These are phyloP conservation scores for Drosophila burlai DNA, from an alignment of 1,140 invertebrate genomes.

Conservation along the genomic window DNA sequence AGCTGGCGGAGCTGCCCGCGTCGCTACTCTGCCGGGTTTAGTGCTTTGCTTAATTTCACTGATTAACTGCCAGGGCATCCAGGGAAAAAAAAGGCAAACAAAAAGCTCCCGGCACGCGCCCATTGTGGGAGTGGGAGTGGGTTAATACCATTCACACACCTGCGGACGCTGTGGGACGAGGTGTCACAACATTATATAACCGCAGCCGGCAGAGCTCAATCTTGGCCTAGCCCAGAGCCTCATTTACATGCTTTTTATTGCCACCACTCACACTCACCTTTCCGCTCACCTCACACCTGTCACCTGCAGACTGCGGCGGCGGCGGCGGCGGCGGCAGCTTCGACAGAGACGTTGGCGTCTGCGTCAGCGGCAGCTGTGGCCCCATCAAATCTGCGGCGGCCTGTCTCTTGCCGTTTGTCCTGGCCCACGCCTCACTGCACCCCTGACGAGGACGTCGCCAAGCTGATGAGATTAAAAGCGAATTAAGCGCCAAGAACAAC, in stretches of 20 bases:
- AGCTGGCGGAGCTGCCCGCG: conserved; percentile 32
- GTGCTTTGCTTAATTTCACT: conserved; percentile 71
- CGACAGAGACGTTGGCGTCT: conserved; percentile 4
- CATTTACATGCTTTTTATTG: conserved; percentile 77
- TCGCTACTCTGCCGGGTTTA: conserved; percentile 24
- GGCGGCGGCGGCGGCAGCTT: conserved; percentile 4
- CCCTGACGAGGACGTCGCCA: conserved; percentile 46
- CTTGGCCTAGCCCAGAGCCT: conserved; percentile 48
- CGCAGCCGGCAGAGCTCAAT: conserved; percentile 38
- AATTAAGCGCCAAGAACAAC: conserved; percentile 67
- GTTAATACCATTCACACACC: conserved; percentile 48
- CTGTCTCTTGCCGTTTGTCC: conserved; percentile 40
- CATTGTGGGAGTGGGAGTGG: conserved; percentile 28
- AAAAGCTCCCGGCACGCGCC: conserved; percentile 39
- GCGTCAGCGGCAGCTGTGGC: conserved; percentile 42
- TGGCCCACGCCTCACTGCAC: conserved; percentile 59
- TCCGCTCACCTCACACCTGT: conserved; percentile 47
- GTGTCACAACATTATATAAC: conserved; percentile 60
- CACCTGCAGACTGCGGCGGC: conserved; percentile 53
- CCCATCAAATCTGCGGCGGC: conserved; percentile 57
- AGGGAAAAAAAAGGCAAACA: conserved; percentile 27
- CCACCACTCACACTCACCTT: conserved; percentile 19
- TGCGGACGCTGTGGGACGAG: conserved; percentile 30
- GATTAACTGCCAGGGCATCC: conserved; percentile 64
- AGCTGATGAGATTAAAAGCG: conserved; percentile 73